phyloP scores from a whole-genome alignment of 2,797 vertebrate genomes.

The Brotula barbata region DNA sequence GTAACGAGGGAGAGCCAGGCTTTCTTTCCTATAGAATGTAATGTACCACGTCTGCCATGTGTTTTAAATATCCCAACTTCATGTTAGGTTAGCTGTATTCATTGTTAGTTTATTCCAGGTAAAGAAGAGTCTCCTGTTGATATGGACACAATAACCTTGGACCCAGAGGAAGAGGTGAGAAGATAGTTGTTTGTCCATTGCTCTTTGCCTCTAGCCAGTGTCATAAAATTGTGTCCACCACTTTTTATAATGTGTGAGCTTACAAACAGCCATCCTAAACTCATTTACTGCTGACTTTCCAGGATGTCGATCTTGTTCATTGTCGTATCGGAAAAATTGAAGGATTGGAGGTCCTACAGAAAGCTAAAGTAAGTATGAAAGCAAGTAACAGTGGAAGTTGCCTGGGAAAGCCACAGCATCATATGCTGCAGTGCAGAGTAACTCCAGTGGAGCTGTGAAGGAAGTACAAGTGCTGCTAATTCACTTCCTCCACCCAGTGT shows the following conservation, averaged over 20 bases:
- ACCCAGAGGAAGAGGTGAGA: slow-evolving; percentile 95
- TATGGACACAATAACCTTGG: slow-evolving; percentile 94
- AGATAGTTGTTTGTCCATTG: neutral
- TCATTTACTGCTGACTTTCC: slow-evolving; percentile 47
- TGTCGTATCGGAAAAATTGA: slow-evolving; percentile 97
- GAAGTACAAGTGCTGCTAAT: too few relatives aligned
- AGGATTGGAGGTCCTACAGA: slow-evolving; percentile 94
- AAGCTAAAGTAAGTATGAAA: slow-evolving; percentile 86
- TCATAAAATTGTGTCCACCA: neutral
- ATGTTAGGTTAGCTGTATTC: neutral
- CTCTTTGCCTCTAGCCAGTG: neutral
- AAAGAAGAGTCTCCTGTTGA: slow-evolving; percentile 94
- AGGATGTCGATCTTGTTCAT: slow-evolving; percentile 98
- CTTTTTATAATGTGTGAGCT: neutral
- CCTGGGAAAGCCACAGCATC: too few relatives aligned
- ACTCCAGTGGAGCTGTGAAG: too few relatives aligned
- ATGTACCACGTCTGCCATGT: too few relatives aligned
- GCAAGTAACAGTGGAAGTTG: too few relatives aligned
- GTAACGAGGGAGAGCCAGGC: too few relatives aligned
- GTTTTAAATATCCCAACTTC: too few relatives aligned
- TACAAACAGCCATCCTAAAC: neutral
- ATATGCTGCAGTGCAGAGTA: too few relatives aligned
- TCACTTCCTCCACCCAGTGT: too few relatives aligned
- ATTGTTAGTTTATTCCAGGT: slow-evolving; percentile 49
- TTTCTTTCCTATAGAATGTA: too few relatives aligned